phyloP scores from a whole-genome alignment of 2,113 vertebrate species.

The Thunnus thynnus region DNA sequence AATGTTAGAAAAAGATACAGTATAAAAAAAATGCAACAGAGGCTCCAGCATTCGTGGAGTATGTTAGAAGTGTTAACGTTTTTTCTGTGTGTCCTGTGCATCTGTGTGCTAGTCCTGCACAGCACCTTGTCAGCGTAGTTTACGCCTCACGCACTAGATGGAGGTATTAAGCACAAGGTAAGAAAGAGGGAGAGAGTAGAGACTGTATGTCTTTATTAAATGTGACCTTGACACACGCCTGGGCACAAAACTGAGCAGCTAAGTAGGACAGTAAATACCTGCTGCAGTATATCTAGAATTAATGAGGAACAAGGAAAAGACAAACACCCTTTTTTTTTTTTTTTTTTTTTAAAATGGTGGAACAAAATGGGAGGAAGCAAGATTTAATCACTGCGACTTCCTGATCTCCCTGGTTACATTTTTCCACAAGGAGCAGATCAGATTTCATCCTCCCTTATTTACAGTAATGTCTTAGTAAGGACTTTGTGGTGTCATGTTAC shows the following conservation, averaged over 20 bases:
- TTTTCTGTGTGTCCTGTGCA: constrained; percentile 1
- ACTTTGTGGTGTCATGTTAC: constrained; percentile 36
- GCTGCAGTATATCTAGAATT: neutral
- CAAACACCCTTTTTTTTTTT: neutral
- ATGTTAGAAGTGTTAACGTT: accelerated
- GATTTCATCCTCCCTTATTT: constrained; percentile 35
- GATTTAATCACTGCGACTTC: constrained; percentile 8
- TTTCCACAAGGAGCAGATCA: constrained; percentile 25
- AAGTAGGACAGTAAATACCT: neutral
- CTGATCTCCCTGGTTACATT: constrained; percentile 43
- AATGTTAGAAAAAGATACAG: neutral
- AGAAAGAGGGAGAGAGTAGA: neutral
- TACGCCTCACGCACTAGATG: constrained; percentile 43
- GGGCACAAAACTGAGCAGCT: neutral
- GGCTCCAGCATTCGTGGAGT: neutral
- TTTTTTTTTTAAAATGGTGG: neutral
- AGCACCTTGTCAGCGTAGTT: constrained; percentile 16
- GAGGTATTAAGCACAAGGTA: constrained; percentile 23
- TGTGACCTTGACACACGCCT: constrained; percentile 19
- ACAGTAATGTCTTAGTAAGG: constrained; percentile 62
- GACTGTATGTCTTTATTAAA: neutral
- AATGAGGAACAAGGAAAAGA: neutral
- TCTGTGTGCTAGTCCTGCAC: neutral
- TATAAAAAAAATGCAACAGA: neutral
- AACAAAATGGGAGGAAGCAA: neutral